These are phyloP conservation scores for Lithophane socia DNA, from an alignment of 2,888 invertebrate species.

Conservation along the genomic window DNA sequence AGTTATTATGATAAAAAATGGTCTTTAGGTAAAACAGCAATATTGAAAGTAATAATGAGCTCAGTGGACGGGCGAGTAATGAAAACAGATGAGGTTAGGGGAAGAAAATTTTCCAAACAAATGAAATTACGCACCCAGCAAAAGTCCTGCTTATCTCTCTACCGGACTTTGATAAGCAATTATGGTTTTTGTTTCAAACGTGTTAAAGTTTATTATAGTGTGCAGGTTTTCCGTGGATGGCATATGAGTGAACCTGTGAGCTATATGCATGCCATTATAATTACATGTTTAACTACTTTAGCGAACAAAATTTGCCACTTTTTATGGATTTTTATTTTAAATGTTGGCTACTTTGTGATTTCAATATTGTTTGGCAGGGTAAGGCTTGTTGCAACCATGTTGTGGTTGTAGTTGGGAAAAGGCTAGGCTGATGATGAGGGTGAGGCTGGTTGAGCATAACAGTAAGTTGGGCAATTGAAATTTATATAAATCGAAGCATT, in stretches of 20 bases:
- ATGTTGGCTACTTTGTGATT: not conserved
- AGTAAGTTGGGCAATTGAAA: not conserved
- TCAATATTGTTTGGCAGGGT: not conserved
- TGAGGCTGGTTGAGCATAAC: not conserved
- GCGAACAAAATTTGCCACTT: not conserved
- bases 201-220: slow-evolving; percentile 24
- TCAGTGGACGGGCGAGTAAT: slow-evolving; percentile 72
- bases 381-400: no score
- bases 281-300: not conserved
- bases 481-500: no score
- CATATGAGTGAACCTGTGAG: not conserved
- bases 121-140: slow-evolving; percentile 63
- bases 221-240: not conserved
- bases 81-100: slow-evolving; percentile 75
- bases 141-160: slow-evolving; percentile 44
- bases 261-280: not conserved
- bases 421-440: no score
- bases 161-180: slow-evolving; percentile 30
- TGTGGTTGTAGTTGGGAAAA: no score
- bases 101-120: slow-evolving; percentile 67
- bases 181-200: slow-evolving; percentile 19
- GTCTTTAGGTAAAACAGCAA: slow-evolving; percentile 69
- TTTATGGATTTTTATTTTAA: not conserved
- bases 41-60: slow-evolving; percentile 76
- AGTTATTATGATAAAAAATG: slow-evolving; percentile 75